Evolutionary conservation across 30 jellyfish, hydroid and myxozoan species (phyloP).

Genomic region (Hydractinia echinata): DNA sequence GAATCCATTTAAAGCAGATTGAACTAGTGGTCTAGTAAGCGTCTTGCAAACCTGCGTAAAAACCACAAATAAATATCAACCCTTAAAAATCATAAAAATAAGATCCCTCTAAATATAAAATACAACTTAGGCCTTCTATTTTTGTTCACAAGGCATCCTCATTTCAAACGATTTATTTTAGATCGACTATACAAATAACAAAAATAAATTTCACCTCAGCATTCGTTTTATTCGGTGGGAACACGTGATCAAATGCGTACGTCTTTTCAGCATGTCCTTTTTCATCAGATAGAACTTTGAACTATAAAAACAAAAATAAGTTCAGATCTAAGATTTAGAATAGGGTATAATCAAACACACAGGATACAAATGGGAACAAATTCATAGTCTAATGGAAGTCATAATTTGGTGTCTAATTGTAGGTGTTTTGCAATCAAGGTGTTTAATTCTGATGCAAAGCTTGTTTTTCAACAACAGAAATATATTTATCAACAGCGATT

Average conservation of each 20-base stretch:
- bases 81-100: background rate
- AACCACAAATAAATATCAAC: background rate
- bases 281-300: background rate
- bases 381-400: too few relatives aligned
- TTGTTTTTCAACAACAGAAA: too few relatives aligned
- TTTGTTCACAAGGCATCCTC: background rate
- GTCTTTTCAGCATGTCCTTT: slow-evolving; percentile 58
- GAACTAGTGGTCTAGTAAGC: slow-evolving; percentile 68
- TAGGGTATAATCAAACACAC: too few relatives aligned
- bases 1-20: slow-evolving; percentile 76
- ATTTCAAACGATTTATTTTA: background rate
- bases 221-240: slow-evolving; percentile 55
- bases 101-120: background rate
- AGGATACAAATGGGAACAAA: too few relatives aligned
- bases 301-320: background rate
- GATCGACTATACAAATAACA: background rate
- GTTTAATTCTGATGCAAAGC: too few relatives aligned
- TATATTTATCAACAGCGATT: too few relatives aligned
- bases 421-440: too few relatives aligned
- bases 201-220: slow-evolving; percentile 52
- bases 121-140: background rate
- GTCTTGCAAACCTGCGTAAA: slow-evolving; percentile 51
- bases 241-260: slow-evolving; percentile 89
- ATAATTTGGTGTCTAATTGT: too few relatives aligned
- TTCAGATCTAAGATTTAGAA: too few relatives aligned